These are phyloP conservation scores for Pterobdella sp. DNA, from an alignment of 2,888 invertebrate genomes.

Conservation along the genomic window DNA sequence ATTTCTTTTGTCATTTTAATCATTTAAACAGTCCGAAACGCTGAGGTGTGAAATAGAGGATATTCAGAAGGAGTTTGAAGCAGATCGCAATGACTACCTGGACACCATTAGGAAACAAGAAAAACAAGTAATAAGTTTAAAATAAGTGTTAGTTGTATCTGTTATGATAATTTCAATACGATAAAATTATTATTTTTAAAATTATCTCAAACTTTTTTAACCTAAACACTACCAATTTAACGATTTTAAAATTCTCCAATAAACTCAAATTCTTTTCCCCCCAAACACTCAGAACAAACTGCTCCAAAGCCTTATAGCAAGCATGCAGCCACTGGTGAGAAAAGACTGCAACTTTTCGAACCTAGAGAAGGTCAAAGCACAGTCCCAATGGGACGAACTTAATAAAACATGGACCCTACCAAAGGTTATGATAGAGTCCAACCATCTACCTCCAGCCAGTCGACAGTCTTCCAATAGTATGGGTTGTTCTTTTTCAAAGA, in stretches of 20 bases:
- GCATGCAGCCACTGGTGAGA: constrained; percentile 59
- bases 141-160: not conserved
- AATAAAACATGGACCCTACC: constrained; percentile 65
- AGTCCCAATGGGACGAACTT: constrained; percentile 67
- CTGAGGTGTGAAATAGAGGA: constrained; percentile 68
- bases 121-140: constrained; percentile 55
- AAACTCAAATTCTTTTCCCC: not conserved
- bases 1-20: not conserved
- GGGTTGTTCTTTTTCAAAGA: no score
- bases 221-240: no score
- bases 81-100: constrained; percentile 71
- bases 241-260: no score
- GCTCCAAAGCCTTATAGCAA: constrained; percentile 37
- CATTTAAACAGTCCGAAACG: constrained; percentile 56
- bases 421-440: constrained; percentile 59
- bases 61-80: constrained; percentile 71
- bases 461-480: not conserved
- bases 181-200: not conserved
- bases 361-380: constrained; percentile 61
- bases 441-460: constrained; percentile 59
- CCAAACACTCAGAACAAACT: not conserved
- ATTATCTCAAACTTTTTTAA: not conserved
- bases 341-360: constrained; percentile 70
- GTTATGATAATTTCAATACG: not conserved
- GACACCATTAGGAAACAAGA: constrained; percentile 71